phyloP scores from a whole-genome alignment of 2,888 invertebrate genomes.

The Kuschelorhynchus macadamiae region DNA sequence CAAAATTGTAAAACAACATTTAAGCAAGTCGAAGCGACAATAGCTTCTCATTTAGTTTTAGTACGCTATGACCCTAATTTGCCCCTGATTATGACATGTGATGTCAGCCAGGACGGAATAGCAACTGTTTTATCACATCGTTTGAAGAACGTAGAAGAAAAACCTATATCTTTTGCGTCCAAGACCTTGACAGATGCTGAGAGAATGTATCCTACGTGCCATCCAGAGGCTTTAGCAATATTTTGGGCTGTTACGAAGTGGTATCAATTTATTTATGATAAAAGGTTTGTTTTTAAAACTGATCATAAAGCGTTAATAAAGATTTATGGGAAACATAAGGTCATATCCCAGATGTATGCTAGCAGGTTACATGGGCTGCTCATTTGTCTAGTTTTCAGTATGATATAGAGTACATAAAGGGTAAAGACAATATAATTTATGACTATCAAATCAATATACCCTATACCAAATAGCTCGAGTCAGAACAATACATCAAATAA shows the following conservation, averaged over 20 bases:
- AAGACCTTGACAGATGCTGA: conserved; percentile 10
- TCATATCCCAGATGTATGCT: conserved; percentile 1
- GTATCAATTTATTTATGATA: conserved; percentile 2
- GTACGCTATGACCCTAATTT: conserved; percentile 25
- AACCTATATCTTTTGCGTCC: conserved; percentile 18
- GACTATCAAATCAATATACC: too few species aligned
- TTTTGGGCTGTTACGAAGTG: conserved; percentile 1
- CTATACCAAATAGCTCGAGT: too few species aligned
- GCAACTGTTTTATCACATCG: conserved; percentile 8
- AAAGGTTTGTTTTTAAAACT: conserved; percentile 3
- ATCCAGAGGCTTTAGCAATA: conserved; percentile 5
- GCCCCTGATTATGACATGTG: conserved; percentile 11
- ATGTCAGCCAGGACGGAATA: conserved; percentile 5
- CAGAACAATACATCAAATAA: too few species aligned
- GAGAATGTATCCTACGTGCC: neutral
- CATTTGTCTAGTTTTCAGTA: too few species aligned
- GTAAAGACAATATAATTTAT: too few species aligned
- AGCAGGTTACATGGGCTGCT: too few species aligned
- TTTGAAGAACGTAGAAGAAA: conserved; percentile 18
- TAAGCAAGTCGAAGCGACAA: too few species aligned
- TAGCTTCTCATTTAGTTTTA: neutral
- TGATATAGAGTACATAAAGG: too few species aligned
- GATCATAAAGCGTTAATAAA: conserved; percentile 15
- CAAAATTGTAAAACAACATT: too few species aligned
- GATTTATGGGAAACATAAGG: conserved; percentile 16